Conservation (phyloP, 2,797 vertebrate genomes). For the Poecilia gillii region DNA sequence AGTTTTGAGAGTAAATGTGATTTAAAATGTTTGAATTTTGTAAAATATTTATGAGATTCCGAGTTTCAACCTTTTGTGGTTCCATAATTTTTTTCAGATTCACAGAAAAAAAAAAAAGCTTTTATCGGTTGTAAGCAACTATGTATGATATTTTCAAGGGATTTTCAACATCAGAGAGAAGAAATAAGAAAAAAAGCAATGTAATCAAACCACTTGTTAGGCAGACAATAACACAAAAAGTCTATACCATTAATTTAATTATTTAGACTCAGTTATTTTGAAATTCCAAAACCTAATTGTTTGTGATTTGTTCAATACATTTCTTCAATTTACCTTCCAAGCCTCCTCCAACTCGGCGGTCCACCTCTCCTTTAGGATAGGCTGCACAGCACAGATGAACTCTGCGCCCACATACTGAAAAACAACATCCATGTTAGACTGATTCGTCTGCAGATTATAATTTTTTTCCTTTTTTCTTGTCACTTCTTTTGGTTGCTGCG, state of each 20-base stretch:
- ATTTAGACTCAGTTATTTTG: not conserved
- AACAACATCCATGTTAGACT: slow-evolving; percentile 13
- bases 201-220: not conserved
- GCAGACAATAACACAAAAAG: not conserved
- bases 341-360: slow-evolving; percentile 81
- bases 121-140: not conserved
- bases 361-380: slow-evolving; percentile 83
- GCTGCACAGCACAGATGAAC: slow-evolving; percentile 82
- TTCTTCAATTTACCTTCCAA: slow-evolving; percentile 76
- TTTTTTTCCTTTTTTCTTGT: too few relatives aligned
- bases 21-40: not conserved
- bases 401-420: slow-evolving; percentile 83
- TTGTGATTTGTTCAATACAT: not conserved
- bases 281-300: not conserved
- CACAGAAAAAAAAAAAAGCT: not conserved
- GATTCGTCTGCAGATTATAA: not conserved
- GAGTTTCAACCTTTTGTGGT: not conserved
- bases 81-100: not conserved
- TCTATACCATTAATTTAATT: not conserved
- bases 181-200: too few relatives aligned
- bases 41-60: not conserved
- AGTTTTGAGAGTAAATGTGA: not conserved
- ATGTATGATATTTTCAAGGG: not conserved
- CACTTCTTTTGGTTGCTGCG: not conserved
- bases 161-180: not conserved